phyloP scores from a whole-genome alignment of 2,797 vertebrate genomes.

The Hydrophis major region DNA sequence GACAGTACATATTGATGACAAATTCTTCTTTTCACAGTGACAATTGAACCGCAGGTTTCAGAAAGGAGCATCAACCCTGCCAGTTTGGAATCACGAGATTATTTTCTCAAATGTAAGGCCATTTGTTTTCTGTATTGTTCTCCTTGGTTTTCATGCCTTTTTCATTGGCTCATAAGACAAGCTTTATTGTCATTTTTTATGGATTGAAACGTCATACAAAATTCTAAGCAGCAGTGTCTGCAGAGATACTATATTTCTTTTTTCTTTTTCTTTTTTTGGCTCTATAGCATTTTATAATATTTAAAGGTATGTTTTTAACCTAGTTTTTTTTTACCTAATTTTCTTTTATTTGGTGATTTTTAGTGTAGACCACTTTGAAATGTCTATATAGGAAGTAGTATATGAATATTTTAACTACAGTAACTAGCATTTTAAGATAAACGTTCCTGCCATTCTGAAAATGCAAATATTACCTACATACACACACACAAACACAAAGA shows the following conservation, averaged over 20 bases:
- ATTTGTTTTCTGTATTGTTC: conserved; percentile 25
- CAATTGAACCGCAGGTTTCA: conserved; percentile 45
- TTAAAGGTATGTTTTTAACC: not conserved
- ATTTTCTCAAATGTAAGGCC: conserved; percentile 75
- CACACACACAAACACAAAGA: too few species aligned
- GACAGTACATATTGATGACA: not conserved
- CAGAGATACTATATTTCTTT: not conserved
- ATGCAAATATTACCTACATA: not conserved
- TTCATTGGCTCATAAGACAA: not conserved
- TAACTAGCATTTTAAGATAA: not conserved
- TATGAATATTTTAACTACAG: not conserved
- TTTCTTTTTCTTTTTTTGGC: not conserved
- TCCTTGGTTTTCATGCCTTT: not conserved
- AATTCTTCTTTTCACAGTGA: conserved; percentile 38
- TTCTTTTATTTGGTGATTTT: not conserved
- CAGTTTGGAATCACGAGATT: conserved; percentile 66
- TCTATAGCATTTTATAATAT: not conserved
- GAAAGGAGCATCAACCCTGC: conserved; percentile 59
- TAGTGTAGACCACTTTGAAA: not conserved
- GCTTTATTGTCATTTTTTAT: not conserved
- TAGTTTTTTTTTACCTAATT: not conserved
- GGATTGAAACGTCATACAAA: not conserved
- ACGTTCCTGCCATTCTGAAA: not conserved
- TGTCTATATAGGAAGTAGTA: not conserved
- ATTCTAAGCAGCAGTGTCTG: not conserved